phyloP scores from a whole-genome alignment of 2,797 vertebrate species.

The Sphenodon punctatus region DNA sequence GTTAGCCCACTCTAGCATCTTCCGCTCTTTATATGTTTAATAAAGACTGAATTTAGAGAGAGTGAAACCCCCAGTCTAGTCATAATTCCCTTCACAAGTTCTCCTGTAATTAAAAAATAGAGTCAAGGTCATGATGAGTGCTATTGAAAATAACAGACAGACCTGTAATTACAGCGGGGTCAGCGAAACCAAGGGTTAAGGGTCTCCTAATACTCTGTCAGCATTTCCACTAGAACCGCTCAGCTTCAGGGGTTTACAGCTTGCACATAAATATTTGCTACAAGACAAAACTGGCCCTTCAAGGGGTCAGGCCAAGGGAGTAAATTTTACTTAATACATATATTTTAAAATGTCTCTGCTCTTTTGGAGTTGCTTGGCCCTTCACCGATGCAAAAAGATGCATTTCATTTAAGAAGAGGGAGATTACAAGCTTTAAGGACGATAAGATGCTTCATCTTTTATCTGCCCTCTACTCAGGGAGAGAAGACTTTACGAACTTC shows the following conservation, averaged over 20 bases:
- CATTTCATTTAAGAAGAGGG: background rate
- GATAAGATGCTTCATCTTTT: background rate
- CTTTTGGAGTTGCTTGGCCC: background rate
- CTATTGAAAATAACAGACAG: conserved; percentile 63
- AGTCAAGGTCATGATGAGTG: conserved; percentile 58
- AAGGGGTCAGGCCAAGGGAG: conserved; percentile 53
- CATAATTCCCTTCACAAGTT: conserved; percentile 67
- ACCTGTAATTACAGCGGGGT: conserved; percentile 61
- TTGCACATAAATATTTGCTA: conserved; percentile 71
- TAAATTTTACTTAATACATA: conserved; percentile 67
- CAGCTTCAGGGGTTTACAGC: conserved; percentile 68
- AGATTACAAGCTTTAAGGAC: accelerated
- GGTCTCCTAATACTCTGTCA: conserved; percentile 69
- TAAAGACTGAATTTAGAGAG: conserved; percentile 56
- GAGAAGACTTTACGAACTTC: too few species aligned
- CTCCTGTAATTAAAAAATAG: conserved; percentile 63
- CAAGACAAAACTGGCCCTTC: conserved; percentile 58
- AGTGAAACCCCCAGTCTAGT: conserved; percentile 54
- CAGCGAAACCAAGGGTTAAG: conserved; percentile 62
- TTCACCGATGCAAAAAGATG: background rate
- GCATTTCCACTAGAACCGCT: conserved; percentile 62
- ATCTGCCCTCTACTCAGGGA: background rate
- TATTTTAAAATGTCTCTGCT: conserved; percentile 27
- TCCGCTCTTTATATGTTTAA: conserved; percentile 61
- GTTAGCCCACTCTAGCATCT: conserved; percentile 57